A percentile compares a stretch with the other conserved stretches of the same genome.
Evolutionary conservation across 2,797 vertebrate species (phyloP).

Genomic region (Sebastes kiyomatsui): DNA sequence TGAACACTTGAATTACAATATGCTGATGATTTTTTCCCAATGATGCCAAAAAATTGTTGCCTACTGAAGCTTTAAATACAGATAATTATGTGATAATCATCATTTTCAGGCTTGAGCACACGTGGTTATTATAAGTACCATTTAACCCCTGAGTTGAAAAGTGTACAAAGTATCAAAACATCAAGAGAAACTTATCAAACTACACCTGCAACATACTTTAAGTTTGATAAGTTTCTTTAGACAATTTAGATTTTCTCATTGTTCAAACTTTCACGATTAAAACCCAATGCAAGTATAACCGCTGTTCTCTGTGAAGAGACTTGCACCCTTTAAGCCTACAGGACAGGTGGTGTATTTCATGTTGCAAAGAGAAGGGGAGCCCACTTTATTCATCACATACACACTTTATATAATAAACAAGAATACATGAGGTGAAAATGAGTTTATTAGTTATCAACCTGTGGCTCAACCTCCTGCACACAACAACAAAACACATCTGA

Average conservation of each 20-base stretch:
- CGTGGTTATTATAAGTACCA: neutral
- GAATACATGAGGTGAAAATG: slow-evolving; percentile 67
- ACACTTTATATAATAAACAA: slow-evolving; percentile 31
- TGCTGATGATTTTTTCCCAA: too few relatives aligned
- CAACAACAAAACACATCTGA: slow-evolving; percentile 68
- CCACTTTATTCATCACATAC: slow-evolving; percentile 15
- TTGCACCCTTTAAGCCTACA: neutral
- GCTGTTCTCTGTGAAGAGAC: neutral
- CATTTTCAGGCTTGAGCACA: neutral
- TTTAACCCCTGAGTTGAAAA: neutral
- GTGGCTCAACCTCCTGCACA: slow-evolving; percentile 70
- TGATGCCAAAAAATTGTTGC: too few relatives aligned
- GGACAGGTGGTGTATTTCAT: neutral
- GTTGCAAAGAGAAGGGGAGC: neutral
- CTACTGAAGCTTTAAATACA: neutral
- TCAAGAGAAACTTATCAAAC: neutral
- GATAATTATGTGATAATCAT: neutral
- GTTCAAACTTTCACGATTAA: neutral
- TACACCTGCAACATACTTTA: neutral
- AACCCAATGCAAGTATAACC: neutral
- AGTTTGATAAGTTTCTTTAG: neutral
- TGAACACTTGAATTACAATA: too few relatives aligned
- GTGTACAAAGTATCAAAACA: neutral
- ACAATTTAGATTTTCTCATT: neutral
- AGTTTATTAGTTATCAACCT: slow-evolving; percentile 79